Evolutionary conservation across 2,888 invertebrate genomes (phyloP).

Genomic region (Nomada goodeniana): DNA sequence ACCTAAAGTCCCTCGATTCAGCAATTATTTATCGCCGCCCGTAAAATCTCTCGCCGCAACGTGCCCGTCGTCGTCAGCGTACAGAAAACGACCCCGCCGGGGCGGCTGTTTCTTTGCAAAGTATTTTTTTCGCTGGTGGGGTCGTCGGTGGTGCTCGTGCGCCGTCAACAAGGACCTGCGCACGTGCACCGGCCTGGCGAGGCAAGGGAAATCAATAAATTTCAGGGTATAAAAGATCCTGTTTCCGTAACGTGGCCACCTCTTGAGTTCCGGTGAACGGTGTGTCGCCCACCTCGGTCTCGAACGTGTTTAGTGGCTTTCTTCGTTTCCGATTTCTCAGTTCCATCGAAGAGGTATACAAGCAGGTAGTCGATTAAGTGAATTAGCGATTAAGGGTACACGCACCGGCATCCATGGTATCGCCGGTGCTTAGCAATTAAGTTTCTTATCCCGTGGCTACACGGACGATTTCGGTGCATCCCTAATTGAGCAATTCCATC

Average conservation of each 20-base stretch:
- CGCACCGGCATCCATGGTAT: slow-evolving; percentile 34
- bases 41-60: not conserved
- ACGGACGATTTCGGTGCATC: slow-evolving; percentile 59
- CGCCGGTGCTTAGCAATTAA: slow-evolving; percentile 62
- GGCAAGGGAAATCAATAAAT: slow-evolving; percentile 75
- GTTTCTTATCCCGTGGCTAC: slow-evolving; percentile 19
- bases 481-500: slow-evolving; percentile 9
- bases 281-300: slow-evolving; percentile 63
- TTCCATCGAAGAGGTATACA: slow-evolving; percentile 60
- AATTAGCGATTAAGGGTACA: slow-evolving; percentile 52
- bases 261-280: slow-evolving; percentile 71
- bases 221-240: slow-evolving; percentile 77
- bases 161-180: slow-evolving; percentile 61
- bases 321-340: slow-evolving; percentile 55
- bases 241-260: slow-evolving; percentile 68
- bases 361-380: slow-evolving; percentile 65
- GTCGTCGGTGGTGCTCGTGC: slow-evolving; percentile 47
- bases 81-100: not conserved
- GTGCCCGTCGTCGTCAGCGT: not conserved
- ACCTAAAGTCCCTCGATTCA: not conserved
- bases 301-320: slow-evolving; percentile 64
- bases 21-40: not conserved
- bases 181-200: slow-evolving; percentile 60
- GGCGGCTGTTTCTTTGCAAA: not conserved
- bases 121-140: slow-evolving; percentile 7